Evolutionary conservation across 2,113 vertebrate genomes (phyloP).

Genomic region (Charadrius vociferus): DNA sequence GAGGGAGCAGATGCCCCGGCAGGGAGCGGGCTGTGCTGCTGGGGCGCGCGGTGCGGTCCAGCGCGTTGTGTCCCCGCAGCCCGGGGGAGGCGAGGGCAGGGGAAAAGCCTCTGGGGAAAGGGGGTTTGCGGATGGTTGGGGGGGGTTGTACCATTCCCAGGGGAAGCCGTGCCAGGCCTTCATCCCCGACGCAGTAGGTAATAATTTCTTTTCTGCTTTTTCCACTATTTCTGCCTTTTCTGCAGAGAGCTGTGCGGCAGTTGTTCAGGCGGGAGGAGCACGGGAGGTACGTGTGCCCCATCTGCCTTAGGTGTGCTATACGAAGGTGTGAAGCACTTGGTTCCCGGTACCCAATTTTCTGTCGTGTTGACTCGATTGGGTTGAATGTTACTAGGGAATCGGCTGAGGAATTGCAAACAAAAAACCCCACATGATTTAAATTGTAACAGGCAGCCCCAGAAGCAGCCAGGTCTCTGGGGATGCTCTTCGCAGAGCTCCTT

Average conservation of each 20-base stretch:
- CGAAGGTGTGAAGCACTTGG: fast-evolving
- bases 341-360: fast-evolving
- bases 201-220: neutral
- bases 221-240: neutral
- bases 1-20: neutral
- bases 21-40: fast-evolving
- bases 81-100: neutral
- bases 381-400: neutral
- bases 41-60: fast-evolving
- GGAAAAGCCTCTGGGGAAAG: neutral
- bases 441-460: neutral
- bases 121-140: fast-evolving
- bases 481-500: neutral
- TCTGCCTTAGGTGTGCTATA: fast-evolving
- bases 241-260: neutral
- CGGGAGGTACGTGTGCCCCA: fast-evolving
- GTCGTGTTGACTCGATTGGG: neutral
- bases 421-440: neutral
- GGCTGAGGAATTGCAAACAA: neutral
- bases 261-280: fast-evolving
- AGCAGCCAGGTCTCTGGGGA: neutral
- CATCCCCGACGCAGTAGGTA: conserved; percentile 91
- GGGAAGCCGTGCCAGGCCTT: too few species aligned
- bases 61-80: fast-evolving
- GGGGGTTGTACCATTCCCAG: neutral